These are phyloP conservation scores for Augochlora pura DNA, from an alignment of 1,140 invertebrate species.

Conservation along the genomic window DNA sequence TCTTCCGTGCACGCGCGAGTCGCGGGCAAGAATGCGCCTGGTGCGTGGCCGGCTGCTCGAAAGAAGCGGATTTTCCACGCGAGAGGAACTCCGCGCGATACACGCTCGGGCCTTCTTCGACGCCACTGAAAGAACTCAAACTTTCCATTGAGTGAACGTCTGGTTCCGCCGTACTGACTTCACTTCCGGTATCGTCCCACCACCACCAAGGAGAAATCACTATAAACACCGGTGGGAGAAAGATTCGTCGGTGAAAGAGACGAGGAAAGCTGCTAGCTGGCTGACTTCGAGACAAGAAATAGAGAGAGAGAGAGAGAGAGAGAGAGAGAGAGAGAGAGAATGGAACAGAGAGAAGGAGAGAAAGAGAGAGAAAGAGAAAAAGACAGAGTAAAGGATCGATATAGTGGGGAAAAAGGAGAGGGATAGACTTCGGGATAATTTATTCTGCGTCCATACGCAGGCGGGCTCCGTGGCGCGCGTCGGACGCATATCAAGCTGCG, in stretches of 20 bases:
- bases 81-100: slow-evolving; percentile 42
- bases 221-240: slow-evolving; percentile 41
- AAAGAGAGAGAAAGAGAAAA: slow-evolving; percentile 8
- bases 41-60: slow-evolving; percentile 9
- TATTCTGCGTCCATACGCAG: slow-evolving; percentile 73
- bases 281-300: neutral
- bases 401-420: neutral
- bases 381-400: neutral
- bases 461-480: slow-evolving; percentile 60
- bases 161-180: slow-evolving; percentile 79
- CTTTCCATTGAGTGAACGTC: slow-evolving; percentile 80
- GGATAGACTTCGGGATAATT: slow-evolving; percentile 63
- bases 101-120: slow-evolving; percentile 61
- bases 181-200: slow-evolving; percentile 80
- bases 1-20: slow-evolving; percentile 52
- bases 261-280: neutral
- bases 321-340: slow-evolving; percentile 10
- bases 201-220: slow-evolving; percentile 58
- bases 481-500: slow-evolving; percentile 63
- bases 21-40: slow-evolving; percentile 35
- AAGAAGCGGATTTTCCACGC: slow-evolving; percentile 56
- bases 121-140: slow-evolving; percentile 73
- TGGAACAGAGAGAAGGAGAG: slow-evolving; percentile 2
- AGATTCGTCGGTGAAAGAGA: slow-evolving; percentile 17
- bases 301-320: neutral